A percentile compares a stretch with the other conserved stretches of the same genome.
Conservation (phyloP, 2,113 vertebrate genomes). For the Sorex fumeus region DNA sequence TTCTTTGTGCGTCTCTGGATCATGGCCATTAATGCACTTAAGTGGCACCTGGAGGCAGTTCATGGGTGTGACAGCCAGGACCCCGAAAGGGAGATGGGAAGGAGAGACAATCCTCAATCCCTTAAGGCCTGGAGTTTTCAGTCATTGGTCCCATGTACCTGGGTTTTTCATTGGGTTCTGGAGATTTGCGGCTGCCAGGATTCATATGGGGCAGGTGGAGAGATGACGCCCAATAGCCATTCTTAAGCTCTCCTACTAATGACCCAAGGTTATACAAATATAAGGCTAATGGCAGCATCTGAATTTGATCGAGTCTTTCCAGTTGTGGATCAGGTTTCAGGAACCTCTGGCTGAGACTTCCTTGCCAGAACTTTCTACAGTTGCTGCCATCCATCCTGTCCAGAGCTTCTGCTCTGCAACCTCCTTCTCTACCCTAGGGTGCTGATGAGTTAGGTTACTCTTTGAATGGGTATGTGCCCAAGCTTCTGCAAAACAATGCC, state of each 20-base stretch:
- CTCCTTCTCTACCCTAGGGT: neutral
- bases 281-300: slow-evolving; percentile 29
- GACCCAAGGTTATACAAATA: neutral
- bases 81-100: too few species aligned
- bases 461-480: slow-evolving; percentile 45
- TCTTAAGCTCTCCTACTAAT: slow-evolving; percentile 39
- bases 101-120: too few species aligned
- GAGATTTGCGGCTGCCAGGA: too few species aligned
- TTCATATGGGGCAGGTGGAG: too few species aligned
- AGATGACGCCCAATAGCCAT: neutral
- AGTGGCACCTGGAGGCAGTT: too few species aligned
- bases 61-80: too few species aligned
- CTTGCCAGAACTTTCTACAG: neutral
- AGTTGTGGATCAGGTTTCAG: neutral
- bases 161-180: too few species aligned
- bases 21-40: too few species aligned
- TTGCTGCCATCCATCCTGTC: neutral
- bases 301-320: slow-evolving; percentile 33
- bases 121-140: too few species aligned
- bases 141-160: too few species aligned
- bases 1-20: too few species aligned
- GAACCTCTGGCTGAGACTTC: neutral
- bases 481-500: neutral
- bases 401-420: neutral
- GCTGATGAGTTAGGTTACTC: neutral